Evolutionary conservation across 1,140 invertebrate genomes (phyloP).

Genomic region (Tetragonula clypearis): DNA sequence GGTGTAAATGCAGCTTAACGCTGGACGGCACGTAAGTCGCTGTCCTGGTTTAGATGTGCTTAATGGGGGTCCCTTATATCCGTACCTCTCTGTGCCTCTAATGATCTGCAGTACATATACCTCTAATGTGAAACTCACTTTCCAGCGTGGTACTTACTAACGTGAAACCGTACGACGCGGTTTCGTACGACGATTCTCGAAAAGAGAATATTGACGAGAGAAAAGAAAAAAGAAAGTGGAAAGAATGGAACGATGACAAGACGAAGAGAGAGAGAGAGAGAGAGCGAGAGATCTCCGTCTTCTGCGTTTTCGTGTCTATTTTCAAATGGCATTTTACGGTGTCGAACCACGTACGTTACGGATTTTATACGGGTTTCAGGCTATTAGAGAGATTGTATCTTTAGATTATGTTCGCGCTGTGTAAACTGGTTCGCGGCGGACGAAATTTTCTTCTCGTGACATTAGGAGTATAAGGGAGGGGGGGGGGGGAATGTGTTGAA

Average conservation of each 20-base stretch:
- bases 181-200: not conserved
- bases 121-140: conserved; percentile 14
- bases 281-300: not conserved
- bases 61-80: conserved; percentile 38
- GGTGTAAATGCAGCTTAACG: conserved; percentile 20
- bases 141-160: conserved; percentile 26
- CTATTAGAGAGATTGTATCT: not conserved
- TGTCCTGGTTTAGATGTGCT: conserved; percentile 39
- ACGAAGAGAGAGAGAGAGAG: too few relatives aligned
- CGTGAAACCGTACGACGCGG: not conserved
- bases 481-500: not conserved
- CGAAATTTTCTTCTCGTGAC: not conserved
- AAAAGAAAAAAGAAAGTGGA: not conserved
- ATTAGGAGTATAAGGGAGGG: not conserved
- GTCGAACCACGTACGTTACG: not conserved
- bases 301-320: not conserved
- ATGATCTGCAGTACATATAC: conserved; percentile 13
- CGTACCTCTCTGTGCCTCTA: conserved; percentile 31
- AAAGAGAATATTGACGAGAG: not conserved
- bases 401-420: not conserved
- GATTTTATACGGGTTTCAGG: not conserved
- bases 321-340: not conserved
- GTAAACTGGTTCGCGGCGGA: not conserved
- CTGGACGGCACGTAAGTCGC: conserved; percentile 17
- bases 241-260: too few relatives aligned